phyloP scores from a whole-genome alignment of 2,888 invertebrate genomes.

The Sceliomorpha sp. region DNA sequence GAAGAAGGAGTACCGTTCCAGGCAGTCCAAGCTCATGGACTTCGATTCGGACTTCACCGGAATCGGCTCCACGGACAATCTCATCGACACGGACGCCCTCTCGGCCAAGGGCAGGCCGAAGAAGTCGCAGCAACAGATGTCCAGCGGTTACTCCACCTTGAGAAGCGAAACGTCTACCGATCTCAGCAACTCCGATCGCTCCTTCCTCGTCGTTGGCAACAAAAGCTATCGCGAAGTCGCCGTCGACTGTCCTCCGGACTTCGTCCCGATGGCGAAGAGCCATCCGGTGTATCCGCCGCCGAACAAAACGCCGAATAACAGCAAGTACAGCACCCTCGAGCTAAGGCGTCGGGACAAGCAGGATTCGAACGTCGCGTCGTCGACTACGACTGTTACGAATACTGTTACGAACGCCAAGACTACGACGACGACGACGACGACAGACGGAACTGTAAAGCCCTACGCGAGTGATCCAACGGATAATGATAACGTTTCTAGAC shows the following conservation, averaged over 20 bases:
- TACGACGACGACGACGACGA: slow-evolving; percentile 40
- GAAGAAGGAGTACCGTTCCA: slow-evolving; percentile 24
- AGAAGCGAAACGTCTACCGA: slow-evolving; percentile 74
- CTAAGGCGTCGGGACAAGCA: neutral
- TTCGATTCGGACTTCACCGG: slow-evolving; percentile 66
- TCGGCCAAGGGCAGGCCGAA: slow-evolving; percentile 58
- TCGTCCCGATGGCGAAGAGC: slow-evolving; percentile 74
- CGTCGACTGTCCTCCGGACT: slow-evolving; percentile 77
- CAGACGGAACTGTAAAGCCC: slow-evolving; percentile 25
- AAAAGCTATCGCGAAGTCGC: slow-evolving; percentile 74
- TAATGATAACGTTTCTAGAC: slow-evolving; percentile 26
- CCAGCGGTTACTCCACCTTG: slow-evolving; percentile 76
- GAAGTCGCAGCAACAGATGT: slow-evolving; percentile 70
- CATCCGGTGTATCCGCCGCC: slow-evolving; percentile 79
- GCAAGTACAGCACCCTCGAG: slow-evolving; percentile 59
- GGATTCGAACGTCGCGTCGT: neutral
- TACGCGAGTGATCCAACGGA: slow-evolving; percentile 37
- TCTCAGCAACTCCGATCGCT: slow-evolving; percentile 61
- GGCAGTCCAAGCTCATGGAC: slow-evolving; percentile 56
- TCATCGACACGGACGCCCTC: slow-evolving; percentile 57
- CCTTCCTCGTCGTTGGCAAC: slow-evolving; percentile 69
- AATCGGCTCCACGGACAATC: slow-evolving; percentile 72
- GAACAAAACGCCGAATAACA: slow-evolving; percentile 62
- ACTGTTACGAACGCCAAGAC: too few relatives aligned
- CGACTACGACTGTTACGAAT: too few relatives aligned